These are phyloP conservation scores for Drosophila hawaiiensis DNA, from an alignment of 2,888 invertebrate species.

Conservation along the genomic window DNA sequence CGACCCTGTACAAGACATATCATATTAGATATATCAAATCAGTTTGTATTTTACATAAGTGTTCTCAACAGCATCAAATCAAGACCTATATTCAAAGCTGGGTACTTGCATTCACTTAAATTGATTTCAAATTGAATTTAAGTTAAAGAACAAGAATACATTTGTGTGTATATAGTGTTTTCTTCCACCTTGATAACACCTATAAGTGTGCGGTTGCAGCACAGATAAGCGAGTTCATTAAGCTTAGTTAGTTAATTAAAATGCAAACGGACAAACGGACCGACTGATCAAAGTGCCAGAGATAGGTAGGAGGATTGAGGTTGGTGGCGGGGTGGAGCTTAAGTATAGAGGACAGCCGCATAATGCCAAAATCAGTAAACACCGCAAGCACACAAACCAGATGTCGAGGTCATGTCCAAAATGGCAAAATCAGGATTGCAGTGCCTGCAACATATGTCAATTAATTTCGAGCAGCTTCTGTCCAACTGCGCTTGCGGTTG, in stretches of 20 bases:
- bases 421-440: constrained; percentile 15
- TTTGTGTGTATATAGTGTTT: not conserved
- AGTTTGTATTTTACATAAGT: not conserved
- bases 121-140: not conserved
- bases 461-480: constrained; percentile 41
- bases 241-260: constrained; percentile 70
- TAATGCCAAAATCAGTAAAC: constrained; percentile 61
- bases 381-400: constrained; percentile 49
- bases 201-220: not conserved
- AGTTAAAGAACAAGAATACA: not conserved
- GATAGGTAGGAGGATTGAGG: constrained; percentile 17
- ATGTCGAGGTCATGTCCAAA: constrained; percentile 19
- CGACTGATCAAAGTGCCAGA: constrained; percentile 60
- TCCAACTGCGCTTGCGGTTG: constrained; percentile 7
- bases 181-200: not conserved
- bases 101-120: not conserved
- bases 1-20: not conserved
- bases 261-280: constrained; percentile 55
- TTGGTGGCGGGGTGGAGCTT: not conserved
- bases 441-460: constrained; percentile 70
- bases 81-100: not conserved
- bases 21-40: not conserved
- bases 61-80: not conserved
- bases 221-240: constrained; percentile 58
- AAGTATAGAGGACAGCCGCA: constrained; percentile 13